Base-by-base conservation (phyloP, 2,888 invertebrate species). In the Stegophylla sp. region DNA sequence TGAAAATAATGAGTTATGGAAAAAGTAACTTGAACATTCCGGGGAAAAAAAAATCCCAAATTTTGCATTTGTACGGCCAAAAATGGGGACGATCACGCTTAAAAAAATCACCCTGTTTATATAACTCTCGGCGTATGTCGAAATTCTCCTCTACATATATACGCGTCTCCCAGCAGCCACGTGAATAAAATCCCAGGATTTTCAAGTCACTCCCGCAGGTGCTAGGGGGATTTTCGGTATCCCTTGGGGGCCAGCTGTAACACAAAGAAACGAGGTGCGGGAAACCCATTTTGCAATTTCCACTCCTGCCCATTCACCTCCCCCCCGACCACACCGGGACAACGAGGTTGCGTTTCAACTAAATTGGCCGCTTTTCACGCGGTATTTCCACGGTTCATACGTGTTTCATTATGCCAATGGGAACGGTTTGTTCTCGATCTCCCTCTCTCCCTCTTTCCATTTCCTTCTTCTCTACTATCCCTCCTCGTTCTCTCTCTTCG, bases 191-290 rank as follows among this genome's bases (percentile, higher is more conserved):
- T 77, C 77, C 67, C 67, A 59, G 77, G 77, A 53, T 77, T 69
- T 67, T 59, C 67, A 59, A 59, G 59, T 71, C 28, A 12, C 51
- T 71, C 71, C 71, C 51, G 69, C 79, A 71, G 79, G 79, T 79
- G 79, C 79, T 51, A 63, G 51, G 67, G 71, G 79, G 79, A 71
- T 79, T 71, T 61, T 51, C 61, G 12, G 48, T 26, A 17, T 71
- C 69, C 79, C 79, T n/a, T 51, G 12, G 69, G 61, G 79, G 48
- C 45, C 51, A 13, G 45, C 69, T 61, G 61, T 79, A 79, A 79
- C 79, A 79, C 79, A 71, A 71, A 79, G 79, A 79, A 79, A 79
- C 79, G 79, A 79, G 79, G 79, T 79, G 79, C 79, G 61, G 69
- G 71, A 61, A 63, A 79, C 61, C 71, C 69, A 28, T 79, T 79